Evolutionary conservation across 35 echinoderm and acorn worm species (phyloP), one percentile per base, ranked within the genome.

Genomic region (Amphiura filiformis): DNA sequence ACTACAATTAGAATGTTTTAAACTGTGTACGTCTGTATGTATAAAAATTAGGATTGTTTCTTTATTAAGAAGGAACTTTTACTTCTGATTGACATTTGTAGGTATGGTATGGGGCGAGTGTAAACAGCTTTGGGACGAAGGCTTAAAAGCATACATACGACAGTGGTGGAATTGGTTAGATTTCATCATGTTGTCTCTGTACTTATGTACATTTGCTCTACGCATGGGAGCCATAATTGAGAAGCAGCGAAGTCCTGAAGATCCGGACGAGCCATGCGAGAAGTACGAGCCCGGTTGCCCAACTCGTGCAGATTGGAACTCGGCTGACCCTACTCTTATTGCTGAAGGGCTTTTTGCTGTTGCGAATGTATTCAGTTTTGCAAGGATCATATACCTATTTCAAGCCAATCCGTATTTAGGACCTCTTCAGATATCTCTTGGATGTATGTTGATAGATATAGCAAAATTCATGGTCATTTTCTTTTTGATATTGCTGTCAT

Each of bases 91-190:
- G n/a, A n/a, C n/a, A n/a, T n/a, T n/a, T 47, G 4, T 17, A 99
- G 96, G 96, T 38, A 94, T 99, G 90, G 94, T 99, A 26, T 99
- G 96, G 96, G 89, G 88, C 15, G 96, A 99, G 76, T 99, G 96
- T 76, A 99, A 99, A 81, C 96, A 99, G 81, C 82, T 99, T 0
- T 99, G 96, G 96, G 96, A 99, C 37, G 96, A 99, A 78, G 96
- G 96, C 30, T 75, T 99, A 32, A 94, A 93, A 65, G 96, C 93
- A 0, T 99, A 99, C 87, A 99, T 94, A 32, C 87, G 96, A 35
- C 96, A 99, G 35, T 99, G 96, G 96, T 99, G 96, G 96, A 99
- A 99, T 76, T 99, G 96, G 96, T 42, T 99, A 15, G 93, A 99
- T 52, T 95, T 99, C 38, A 94, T 95, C 56, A 94, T 95, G 93